Percentiles rank a stretch among this genome's conserved stretches.
Conservation (phyloP, 2,888 invertebrate genomes). For the Alentia gelatinosa region DNA sequence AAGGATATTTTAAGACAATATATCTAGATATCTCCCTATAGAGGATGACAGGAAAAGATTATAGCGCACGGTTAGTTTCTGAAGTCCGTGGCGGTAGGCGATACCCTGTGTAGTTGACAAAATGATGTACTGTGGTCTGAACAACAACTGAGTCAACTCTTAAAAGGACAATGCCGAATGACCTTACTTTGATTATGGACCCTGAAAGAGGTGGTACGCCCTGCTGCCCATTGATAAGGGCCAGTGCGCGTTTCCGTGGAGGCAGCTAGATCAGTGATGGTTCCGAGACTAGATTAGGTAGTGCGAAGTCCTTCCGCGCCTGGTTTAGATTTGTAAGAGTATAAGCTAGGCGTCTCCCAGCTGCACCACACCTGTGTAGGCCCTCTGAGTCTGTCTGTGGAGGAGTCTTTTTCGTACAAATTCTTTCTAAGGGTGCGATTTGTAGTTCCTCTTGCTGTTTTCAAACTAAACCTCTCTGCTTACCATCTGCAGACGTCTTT, state of each 20-base stretch:
- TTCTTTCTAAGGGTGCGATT: neutral
- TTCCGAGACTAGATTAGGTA: neutral
- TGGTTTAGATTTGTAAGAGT: neutral
- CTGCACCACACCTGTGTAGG: neutral
- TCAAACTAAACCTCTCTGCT: neutral
- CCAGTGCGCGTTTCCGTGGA: neutral
- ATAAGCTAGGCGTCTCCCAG: neutral
- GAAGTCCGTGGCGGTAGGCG: neutral
- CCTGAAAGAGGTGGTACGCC: neutral
- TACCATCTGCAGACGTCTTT: neutral
- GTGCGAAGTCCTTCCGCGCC: neutral
- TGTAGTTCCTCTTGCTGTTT: neutral
- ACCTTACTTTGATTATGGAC: neutral
- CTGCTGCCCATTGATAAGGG: neutral
- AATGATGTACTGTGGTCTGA: neutral
- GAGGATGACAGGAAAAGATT: neutral
- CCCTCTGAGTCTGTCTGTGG: too few relatives aligned
- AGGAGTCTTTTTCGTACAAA: neutral
- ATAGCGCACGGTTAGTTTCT: neutral
- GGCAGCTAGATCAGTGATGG: neutral
- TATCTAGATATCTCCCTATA: neutral
- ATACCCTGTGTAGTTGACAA: neutral
- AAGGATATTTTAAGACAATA: neutral
- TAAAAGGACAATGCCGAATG: neutral
- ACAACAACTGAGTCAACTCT: neutral